These are phyloP conservation scores for Tetramorium parvispinum DNA, from an alignment of 1,140 invertebrate genomes.

Conservation along the genomic window DNA sequence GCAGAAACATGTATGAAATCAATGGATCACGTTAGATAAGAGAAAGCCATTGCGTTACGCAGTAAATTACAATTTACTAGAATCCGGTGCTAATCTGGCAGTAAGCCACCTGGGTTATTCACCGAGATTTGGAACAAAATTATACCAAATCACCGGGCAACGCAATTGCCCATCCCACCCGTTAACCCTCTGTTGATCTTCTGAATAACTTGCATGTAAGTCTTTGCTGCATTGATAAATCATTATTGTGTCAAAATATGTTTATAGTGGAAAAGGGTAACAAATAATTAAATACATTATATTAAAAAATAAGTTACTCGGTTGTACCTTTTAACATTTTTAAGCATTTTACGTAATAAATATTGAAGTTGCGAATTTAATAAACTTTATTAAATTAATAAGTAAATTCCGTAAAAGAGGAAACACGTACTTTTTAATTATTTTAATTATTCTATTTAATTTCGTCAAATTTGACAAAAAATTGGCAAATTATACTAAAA, in stretches of 20 bases:
- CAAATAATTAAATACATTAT: constrained; percentile 5
- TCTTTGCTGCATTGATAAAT: not conserved
- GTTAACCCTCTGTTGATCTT: constrained; percentile 62
- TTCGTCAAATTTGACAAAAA: not conserved
- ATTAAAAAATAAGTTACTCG: not conserved
- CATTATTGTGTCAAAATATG: not conserved
- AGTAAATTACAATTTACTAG: constrained; percentile 70
- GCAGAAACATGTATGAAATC: constrained; percentile 33
- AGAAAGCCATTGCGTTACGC: constrained; percentile 40
- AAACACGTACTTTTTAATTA: not conserved
- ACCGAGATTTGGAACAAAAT: constrained; percentile 53
- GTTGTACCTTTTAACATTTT: not conserved
- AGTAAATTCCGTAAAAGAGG: not conserved
- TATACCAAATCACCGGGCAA: constrained; percentile 34
- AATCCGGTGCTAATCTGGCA: constrained; percentile 63
- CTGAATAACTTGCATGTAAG: constrained; percentile 27
- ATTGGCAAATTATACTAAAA: no score
- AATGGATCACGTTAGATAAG: constrained; percentile 38
- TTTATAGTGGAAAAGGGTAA: not conserved
- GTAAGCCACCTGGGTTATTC: constrained; percentile 62
- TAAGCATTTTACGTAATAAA: not conserved
- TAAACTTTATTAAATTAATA: not conserved
- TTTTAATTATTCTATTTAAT: not conserved
- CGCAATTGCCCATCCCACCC: not conserved
- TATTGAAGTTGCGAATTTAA: not conserved